Evolutionary conservation across 2,113 vertebrate genomes (phyloP).

Genomic region (Stercorarius parasiticus): DNA sequence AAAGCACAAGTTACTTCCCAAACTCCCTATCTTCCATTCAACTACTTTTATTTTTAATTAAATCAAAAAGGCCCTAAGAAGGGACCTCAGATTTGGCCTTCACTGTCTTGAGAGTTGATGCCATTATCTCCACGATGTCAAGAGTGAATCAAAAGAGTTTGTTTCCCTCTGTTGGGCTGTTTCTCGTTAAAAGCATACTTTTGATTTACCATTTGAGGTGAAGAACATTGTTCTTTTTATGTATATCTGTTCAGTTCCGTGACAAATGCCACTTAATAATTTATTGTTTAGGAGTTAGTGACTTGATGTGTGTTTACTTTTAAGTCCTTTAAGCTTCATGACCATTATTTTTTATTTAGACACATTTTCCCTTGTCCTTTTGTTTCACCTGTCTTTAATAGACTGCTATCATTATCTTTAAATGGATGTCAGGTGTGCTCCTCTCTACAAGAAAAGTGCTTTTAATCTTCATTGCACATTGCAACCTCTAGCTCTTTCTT

Average conservation of each 20-base stretch:
- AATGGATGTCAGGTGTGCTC: slow-evolving; percentile 36
- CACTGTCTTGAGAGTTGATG: neutral
- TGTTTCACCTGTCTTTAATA: slow-evolving; percentile 11
- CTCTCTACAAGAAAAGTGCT: slow-evolving; percentile 2
- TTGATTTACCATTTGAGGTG: neutral
- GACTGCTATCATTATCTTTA: slow-evolving; percentile 35
- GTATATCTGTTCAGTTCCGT: neutral
- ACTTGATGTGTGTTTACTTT: neutral
- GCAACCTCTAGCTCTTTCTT: neutral
- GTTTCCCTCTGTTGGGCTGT: neutral
- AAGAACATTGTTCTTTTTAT: neutral
- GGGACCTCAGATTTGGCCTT: neutral
- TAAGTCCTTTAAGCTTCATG: neutral
- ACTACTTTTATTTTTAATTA: neutral
- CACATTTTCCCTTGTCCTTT: neutral
- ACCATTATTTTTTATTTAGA: slow-evolving; percentile 36
- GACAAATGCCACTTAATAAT: neutral
- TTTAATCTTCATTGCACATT: slow-evolving; percentile 56
- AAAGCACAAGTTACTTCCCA: neutral
- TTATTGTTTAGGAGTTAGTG: neutral
- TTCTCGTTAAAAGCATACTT: slow-evolving; percentile 1
- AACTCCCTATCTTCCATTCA: neutral
- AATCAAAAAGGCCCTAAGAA: neutral
- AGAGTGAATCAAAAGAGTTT: neutral
- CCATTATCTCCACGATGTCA: neutral